Evolutionary conservation across 2,888 invertebrate species (phyloP).

Genomic region (Theristus sp.): DNA sequence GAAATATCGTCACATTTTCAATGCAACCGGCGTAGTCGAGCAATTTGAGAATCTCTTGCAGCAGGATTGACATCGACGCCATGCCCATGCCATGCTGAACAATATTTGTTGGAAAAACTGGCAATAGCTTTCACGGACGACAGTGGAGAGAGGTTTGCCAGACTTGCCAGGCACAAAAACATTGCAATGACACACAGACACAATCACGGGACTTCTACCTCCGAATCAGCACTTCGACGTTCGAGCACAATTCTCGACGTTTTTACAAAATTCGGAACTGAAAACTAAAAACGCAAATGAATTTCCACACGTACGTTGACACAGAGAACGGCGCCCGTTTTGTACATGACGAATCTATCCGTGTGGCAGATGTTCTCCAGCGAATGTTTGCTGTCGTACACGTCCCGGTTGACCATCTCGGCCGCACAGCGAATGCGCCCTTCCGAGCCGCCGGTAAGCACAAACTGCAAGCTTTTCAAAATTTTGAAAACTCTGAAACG

Average conservation of each 20-base stretch:
- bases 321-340: conserved; percentile 33
- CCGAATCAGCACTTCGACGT: too few species aligned
- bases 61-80: conserved; percentile 78
- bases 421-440: not conserved
- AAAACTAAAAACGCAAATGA: not conserved
- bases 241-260: too few species aligned
- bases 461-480: not conserved
- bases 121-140: too few species aligned
- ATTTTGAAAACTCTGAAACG: too few species aligned
- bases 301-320: conserved; percentile 28
- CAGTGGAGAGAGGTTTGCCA: too few species aligned
- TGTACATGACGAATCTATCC: conserved; percentile 34
- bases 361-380: conserved; percentile 27
- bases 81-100: conserved; percentile 90
- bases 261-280: not conserved
- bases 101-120: too few species aligned
- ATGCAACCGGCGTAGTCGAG: conserved; percentile 69
- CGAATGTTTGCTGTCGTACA: not conserved
- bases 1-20: conserved; percentile 73
- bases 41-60: conserved; percentile 87
- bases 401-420: not conserved
- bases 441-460: not conserved
- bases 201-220: too few species aligned
- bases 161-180: too few species aligned
- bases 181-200: too few species aligned